phyloP scores from a whole-genome alignment of 2,797 vertebrate genomes.

The Craterocephalus amniculus region DNA sequence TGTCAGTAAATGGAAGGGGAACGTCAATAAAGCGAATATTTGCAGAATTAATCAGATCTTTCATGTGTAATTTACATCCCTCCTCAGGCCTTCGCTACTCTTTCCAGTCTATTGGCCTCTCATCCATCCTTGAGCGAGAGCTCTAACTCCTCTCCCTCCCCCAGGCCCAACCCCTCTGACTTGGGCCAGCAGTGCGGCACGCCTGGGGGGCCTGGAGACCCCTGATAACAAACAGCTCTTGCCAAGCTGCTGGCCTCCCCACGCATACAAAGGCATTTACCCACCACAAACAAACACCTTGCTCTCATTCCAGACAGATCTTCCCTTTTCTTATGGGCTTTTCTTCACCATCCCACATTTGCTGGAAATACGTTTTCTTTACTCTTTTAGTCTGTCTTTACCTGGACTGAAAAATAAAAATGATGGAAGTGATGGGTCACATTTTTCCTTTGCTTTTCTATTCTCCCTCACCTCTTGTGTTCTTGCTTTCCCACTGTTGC shows the following conservation, averaged over 20 bases:
- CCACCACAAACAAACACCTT: conserved; percentile 67
- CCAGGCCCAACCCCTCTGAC: conserved; percentile 59
- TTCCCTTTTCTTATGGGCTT: conserved; percentile 9
- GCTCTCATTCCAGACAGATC: conserved; percentile 58
- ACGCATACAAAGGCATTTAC: conserved; percentile 66
- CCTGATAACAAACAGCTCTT: conserved; percentile 79
- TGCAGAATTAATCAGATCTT: conserved; percentile 41
- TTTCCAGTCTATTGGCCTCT: conserved; percentile 61
- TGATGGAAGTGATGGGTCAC: conserved; percentile 65
- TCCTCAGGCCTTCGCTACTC: conserved; percentile 26
- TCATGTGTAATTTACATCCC: conserved; percentile 33
- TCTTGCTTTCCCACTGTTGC: conserved; percentile 50
- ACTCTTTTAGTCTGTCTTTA: conserved; percentile 54
- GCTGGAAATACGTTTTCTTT: conserved; percentile 55
- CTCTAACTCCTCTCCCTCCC: conserved; percentile 52
- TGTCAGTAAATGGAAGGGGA: conserved; percentile 18
- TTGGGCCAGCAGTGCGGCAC: conserved; percentile 65
- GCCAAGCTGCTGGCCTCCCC: conserved; percentile 61
- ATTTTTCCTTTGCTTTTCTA: conserved; percentile 71
- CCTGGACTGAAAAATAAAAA: conserved; percentile 57
- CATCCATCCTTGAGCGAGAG: conserved; percentile 51
- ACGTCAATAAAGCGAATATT: conserved; percentile 35
- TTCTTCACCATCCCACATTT: conserved; percentile 34
- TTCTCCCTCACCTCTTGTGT: conserved; percentile 67
- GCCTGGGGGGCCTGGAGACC: conserved; percentile 74